phyloP scores from a whole-genome alignment of 2,797 vertebrate genomes.

The Triplophysa bombifrons region DNA sequence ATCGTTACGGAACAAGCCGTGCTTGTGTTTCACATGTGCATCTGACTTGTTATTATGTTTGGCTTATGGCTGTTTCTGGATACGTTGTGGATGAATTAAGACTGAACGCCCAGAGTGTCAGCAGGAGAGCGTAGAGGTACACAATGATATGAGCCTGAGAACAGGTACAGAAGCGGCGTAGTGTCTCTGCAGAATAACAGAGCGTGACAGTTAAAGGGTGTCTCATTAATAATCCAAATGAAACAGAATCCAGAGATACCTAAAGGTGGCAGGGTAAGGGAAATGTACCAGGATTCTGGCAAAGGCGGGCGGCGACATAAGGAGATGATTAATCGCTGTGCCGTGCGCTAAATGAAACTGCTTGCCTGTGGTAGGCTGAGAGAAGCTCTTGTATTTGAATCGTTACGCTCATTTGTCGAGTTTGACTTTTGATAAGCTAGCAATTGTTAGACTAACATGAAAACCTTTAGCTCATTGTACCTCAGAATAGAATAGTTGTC shows the following conservation, averaged over 20 bases:
- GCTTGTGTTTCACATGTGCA: not conserved
- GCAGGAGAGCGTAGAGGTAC: constrained; percentile 37
- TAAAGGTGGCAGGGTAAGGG: constrained; percentile 23
- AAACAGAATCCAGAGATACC: constrained; percentile 32
- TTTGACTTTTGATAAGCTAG: constrained; percentile 24
- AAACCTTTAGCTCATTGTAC: constrained; percentile 18
- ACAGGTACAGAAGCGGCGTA: not conserved
- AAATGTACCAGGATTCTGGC: constrained; percentile 9
- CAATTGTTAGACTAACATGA: constrained; percentile 1
- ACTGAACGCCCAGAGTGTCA: constrained; percentile 29
- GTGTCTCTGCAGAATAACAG: constrained; percentile 12
- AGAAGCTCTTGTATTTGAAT: constrained; percentile 7
- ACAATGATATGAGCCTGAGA: constrained; percentile 17
- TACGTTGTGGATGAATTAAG: constrained; percentile 44
- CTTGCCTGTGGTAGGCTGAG: constrained; percentile 13
- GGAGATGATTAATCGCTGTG: constrained; percentile 35
- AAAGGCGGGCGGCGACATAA: not conserved
- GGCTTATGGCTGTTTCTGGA: constrained; percentile 45
- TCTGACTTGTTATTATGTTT: constrained; percentile 29
- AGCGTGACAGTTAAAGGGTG: constrained; percentile 35
- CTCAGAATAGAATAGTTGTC: constrained; percentile 6
- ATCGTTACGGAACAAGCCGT: constrained; percentile 5
- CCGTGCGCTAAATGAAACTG: constrained; percentile 32
- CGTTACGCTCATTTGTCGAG: constrained; percentile 24
- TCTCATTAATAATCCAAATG: constrained; percentile 45